Percentiles rank a stretch among this genome's conserved stretches.
These are phyloP conservation scores for Sylvicapra grimmia DNA, from an alignment of 2,113 vertebrate species.

Conservation along the genomic window DNA sequence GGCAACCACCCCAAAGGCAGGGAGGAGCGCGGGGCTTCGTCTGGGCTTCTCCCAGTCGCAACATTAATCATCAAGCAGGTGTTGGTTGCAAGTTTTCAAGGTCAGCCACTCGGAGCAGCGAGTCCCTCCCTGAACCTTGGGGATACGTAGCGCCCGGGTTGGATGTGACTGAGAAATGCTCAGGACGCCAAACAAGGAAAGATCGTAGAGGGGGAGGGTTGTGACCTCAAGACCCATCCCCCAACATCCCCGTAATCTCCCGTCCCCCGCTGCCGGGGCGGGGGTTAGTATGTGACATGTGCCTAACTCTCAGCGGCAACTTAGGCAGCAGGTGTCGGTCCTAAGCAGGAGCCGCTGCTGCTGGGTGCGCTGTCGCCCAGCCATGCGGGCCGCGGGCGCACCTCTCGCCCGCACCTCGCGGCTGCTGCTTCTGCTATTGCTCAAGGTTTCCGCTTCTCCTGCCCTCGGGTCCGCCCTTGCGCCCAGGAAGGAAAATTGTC, in stretches of 20 bases:
- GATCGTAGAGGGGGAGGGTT: neutral
- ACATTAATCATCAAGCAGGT: constrained; percentile 60
- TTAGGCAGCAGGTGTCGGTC: constrained; percentile 54
- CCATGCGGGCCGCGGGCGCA: constrained; percentile 65
- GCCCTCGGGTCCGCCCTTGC: constrained; percentile 25
- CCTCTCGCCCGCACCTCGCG: constrained; percentile 38
- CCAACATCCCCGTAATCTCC: neutral
- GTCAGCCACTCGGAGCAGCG: constrained; percentile 31
- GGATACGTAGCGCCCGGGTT: neutral
- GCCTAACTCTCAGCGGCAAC: constrained; percentile 23
- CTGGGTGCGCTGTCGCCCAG: neutral
- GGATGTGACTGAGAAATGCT: constrained; percentile 11
- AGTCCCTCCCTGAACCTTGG: neutral
- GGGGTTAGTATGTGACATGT: constrained; percentile 59
- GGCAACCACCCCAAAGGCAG: constrained; percentile 53
- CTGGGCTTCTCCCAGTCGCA: constrained; percentile 45
- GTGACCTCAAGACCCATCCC: neutral
- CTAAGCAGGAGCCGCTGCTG: neutral
- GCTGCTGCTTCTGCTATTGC: constrained; percentile 61
- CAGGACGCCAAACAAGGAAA: neutral
- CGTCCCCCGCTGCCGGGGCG: neutral
- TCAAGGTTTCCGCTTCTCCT: constrained; percentile 49
- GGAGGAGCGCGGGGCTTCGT: constrained; percentile 66
- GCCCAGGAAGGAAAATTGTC: constrained; percentile 38
- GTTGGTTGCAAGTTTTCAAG: constrained; percentile 71